phyloP scores from a whole-genome alignment of 2,888 invertebrate species.

The Calameuta pallipes region DNA sequence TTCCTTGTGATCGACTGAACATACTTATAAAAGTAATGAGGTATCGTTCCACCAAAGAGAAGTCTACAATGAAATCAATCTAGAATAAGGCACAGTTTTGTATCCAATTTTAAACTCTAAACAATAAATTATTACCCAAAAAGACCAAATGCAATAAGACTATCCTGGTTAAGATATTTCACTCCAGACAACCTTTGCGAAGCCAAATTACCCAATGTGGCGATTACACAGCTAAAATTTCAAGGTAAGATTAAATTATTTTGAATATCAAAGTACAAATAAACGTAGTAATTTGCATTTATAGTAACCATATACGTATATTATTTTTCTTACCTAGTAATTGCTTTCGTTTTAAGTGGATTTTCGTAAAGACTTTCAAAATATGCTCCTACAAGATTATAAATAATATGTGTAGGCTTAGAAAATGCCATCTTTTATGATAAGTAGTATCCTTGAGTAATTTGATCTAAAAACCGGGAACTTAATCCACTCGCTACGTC shows the following conservation, averaged over 20 bases:
- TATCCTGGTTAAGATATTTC: conserved; percentile 73
- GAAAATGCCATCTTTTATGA: conserved; percentile 74
- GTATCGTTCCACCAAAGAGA: conserved; percentile 83
- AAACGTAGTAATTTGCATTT: conserved; percentile 7
- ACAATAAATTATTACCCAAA: conserved; percentile 73
- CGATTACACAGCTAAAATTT: conserved; percentile 75
- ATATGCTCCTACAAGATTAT: conserved; percentile 77
- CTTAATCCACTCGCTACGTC: neutral
- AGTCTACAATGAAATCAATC: conserved; percentile 68
- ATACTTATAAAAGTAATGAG: conserved; percentile 81
- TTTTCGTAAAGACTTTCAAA: conserved; percentile 80
- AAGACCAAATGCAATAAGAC: conserved; percentile 78
- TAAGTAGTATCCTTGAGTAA: neutral
- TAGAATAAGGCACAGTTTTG: neutral
- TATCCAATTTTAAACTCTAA: conserved; percentile 7
- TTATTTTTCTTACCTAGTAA: conserved; percentile 74
- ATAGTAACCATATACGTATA: neutral
- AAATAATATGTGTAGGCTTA: conserved; percentile 72
- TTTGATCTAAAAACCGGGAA: neutral
- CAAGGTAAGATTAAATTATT: conserved; percentile 17
- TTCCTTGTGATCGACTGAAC: conserved; percentile 39
- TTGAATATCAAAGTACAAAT: conserved; percentile 11
- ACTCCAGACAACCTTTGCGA: conserved; percentile 79
- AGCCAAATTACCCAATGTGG: conserved; percentile 78
- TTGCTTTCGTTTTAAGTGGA: conserved; percentile 82